Percentiles rank a stretch among this genome's conserved stretches.
Conservation (phyloP, 1,140 invertebrate genomes). For the Eufriesea mexicana region DNA sequence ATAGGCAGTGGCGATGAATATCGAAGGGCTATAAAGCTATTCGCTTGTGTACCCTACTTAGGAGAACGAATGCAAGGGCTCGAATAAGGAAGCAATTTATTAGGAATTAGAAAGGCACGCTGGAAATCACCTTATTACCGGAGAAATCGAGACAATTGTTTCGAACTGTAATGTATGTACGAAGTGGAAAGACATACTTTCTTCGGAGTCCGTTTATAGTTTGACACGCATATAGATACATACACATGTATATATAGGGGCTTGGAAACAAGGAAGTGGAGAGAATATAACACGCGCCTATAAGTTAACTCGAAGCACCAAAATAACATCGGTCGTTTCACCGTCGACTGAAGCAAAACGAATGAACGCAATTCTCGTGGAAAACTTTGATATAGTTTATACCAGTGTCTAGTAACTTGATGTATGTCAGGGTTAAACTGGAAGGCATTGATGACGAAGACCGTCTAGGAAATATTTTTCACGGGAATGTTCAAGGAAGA, state of each 20-base stretch:
- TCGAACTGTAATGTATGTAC: slow-evolving; percentile 55
- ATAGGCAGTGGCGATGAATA: not conserved
- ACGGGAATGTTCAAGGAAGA: not conserved
- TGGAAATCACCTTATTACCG: slow-evolving; percentile 56
- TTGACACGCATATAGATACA: slow-evolving; percentile 26
- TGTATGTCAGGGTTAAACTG: slow-evolving; percentile 57
- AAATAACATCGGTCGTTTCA: slow-evolving; percentile 57
- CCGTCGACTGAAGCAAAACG: slow-evolving; percentile 34
- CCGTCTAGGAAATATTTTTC: slow-evolving; percentile 34
- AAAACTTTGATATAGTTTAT: slow-evolving; percentile 57
- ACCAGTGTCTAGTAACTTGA: slow-evolving; percentile 17
- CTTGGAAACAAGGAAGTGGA: slow-evolving; percentile 58
- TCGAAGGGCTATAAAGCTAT: not conserved
- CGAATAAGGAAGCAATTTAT: slow-evolving; percentile 36
- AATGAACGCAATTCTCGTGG: slow-evolving; percentile 26
- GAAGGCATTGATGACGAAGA: slow-evolving; percentile 1
- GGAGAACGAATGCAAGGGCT: not conserved
- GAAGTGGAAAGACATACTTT: slow-evolving; percentile 62
- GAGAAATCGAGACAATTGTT: slow-evolving; percentile 60
- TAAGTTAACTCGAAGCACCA: slow-evolving; percentile 53
- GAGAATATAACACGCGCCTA: slow-evolving; percentile 50
- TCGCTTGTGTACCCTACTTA: not conserved
- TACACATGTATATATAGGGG: slow-evolving; percentile 37
- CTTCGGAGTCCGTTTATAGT: slow-evolving; percentile 60
- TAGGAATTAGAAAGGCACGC: slow-evolving; percentile 42